A percentile compares a stretch with the other conserved stretches of the same genome.
Evolutionary conservation across 2,113 vertebrate genomes (phyloP).

Genomic region (Corynorhinus townsendii): DNA sequence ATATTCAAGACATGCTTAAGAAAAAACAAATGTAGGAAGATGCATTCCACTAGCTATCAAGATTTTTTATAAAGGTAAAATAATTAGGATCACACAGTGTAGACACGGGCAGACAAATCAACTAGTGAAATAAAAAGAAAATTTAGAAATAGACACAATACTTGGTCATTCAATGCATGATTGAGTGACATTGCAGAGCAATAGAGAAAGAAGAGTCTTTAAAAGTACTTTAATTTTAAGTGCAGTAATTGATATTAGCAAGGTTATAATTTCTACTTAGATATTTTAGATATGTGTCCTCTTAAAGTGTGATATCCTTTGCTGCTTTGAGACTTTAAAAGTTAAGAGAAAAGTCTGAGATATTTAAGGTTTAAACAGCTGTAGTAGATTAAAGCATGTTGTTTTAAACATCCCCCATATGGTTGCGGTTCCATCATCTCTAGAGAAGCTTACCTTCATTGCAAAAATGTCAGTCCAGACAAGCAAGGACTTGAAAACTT

Average conservation of each 20-base stretch:
- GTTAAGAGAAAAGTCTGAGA: neutral
- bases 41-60: neutral
- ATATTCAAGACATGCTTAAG: neutral
- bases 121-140: neutral
- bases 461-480: neutral
- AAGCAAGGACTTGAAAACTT: neutral
- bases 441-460: neutral
- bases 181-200: neutral
- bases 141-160: neutral
- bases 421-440: neutral
- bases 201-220: neutral
- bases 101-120: neutral
- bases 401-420: neutral
- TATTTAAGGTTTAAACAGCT: neutral
- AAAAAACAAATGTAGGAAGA: neutral
- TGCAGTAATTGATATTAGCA: neutral
- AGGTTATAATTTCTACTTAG: neutral
- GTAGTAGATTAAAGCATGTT: neutral
- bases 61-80: neutral
- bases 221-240: neutral
- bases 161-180: neutral
- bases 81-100: neutral
- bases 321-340: neutral
- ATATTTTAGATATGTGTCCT: neutral
- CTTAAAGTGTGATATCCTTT: neutral